A percentile compares a stretch with the other conserved stretches of the same genome.
These are phyloP conservation scores for Zootermopsis nevadensis DNA, from an alignment of 2,888 invertebrate species.

Conservation along the genomic window DNA sequence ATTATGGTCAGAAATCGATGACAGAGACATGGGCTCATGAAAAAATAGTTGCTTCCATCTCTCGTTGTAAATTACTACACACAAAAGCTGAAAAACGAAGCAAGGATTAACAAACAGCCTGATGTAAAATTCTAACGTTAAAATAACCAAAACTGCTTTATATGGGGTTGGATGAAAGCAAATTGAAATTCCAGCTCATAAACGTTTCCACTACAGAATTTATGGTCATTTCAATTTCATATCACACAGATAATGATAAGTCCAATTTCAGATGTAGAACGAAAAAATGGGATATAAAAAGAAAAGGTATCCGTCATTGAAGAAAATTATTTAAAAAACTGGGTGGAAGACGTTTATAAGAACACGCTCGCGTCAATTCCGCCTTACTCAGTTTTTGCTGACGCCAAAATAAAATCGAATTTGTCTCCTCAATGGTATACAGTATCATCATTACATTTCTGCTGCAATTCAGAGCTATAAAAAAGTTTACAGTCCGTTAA, in stretches of 20 bases:
- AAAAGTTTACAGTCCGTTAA: slow-evolving; percentile 4
- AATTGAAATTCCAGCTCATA: background rate
- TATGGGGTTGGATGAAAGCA: background rate
- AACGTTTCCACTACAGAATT: slow-evolving; percentile 1
- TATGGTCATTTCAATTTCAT: slow-evolving; percentile 19
- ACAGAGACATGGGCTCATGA: background rate
- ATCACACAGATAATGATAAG: slow-evolving; percentile 27
- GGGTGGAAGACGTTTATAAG: slow-evolving; percentile 25
- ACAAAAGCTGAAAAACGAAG: background rate
- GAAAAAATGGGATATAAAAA: background rate
- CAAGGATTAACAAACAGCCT: background rate
- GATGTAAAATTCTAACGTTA: background rate
- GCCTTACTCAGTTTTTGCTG: slow-evolving; percentile 32
- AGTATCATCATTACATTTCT: slow-evolving; percentile 3
- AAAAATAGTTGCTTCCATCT: background rate
- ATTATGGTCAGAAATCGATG: background rate
- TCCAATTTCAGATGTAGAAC: slow-evolving; percentile 31
- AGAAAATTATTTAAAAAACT: background rate
- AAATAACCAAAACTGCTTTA: background rate
- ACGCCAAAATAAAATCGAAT: slow-evolving; percentile 40
- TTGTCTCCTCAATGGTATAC: slow-evolving; percentile 21
- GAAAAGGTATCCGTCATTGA: background rate
- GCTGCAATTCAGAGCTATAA: background rate
- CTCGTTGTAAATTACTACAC: background rate
- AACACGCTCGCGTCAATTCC: slow-evolving; percentile 11